Conservation (phyloP, 2,797 vertebrate genomes). For the Rhadinocentrus ornatus region DNA sequence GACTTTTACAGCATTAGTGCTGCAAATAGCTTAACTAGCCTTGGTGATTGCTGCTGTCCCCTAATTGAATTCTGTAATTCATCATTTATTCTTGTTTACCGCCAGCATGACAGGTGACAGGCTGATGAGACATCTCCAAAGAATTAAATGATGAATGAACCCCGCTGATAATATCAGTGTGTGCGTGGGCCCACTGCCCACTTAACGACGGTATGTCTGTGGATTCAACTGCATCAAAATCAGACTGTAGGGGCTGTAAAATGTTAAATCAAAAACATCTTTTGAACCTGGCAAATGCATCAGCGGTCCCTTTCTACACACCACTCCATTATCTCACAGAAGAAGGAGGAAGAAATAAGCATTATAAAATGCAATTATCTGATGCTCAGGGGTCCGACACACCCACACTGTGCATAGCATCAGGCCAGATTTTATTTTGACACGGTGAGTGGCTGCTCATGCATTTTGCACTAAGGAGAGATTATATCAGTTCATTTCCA, state of each 20-base stretch:
- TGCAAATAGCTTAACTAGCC: constrained; percentile 63
- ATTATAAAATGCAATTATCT: constrained; percentile 70
- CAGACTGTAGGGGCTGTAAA: constrained; percentile 25
- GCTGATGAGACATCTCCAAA: constrained; percentile 56
- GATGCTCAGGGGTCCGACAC: constrained; percentile 60
- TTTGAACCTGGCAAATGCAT: constrained; percentile 45
- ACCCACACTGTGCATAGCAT: constrained; percentile 53
- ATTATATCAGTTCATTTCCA: constrained; percentile 66
- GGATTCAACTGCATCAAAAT: constrained; percentile 48
- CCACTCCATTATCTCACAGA: constrained; percentile 45
- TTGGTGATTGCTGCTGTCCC: constrained; percentile 63
- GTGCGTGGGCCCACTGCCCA: constrained; percentile 20
- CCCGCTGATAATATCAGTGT: constrained; percentile 39
- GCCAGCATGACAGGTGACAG: constrained; percentile 64
- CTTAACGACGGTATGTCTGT: constrained; percentile 33
- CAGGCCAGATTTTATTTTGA: constrained; percentile 57
- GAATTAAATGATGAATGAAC: constrained; percentile 69
- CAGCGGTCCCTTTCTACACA: constrained; percentile 28
- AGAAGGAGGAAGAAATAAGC: constrained; percentile 56
- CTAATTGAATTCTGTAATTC: constrained; percentile 69
- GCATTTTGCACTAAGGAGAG: constrained; percentile 67
- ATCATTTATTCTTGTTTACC: constrained; percentile 69
- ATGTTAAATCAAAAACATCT: constrained; percentile 39
- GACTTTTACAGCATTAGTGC: constrained; percentile 45
- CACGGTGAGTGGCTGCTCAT: constrained; percentile 62